These are phyloP conservation scores for Malacoraja senta DNA, from an alignment of 2,797 vertebrate species.

Conservation along the genomic window DNA sequence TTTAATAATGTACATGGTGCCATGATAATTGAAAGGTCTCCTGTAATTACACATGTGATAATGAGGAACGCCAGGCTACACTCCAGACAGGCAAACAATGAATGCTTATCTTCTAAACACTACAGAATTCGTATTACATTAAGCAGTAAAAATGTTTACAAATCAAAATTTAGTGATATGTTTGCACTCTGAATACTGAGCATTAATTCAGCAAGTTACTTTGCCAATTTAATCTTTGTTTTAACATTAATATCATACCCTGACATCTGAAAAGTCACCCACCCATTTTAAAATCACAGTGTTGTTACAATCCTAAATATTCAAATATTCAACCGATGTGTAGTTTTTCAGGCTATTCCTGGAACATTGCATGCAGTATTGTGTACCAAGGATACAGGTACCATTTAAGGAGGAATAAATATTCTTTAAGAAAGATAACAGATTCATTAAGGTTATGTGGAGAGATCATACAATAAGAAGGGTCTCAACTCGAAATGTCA, in stretches of 20 bases:
- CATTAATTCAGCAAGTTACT: background rate
- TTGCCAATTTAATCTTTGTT: background rate
- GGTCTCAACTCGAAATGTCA: too few species aligned
- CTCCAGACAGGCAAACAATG: background rate
- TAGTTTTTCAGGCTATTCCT: background rate
- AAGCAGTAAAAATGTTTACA: background rate
- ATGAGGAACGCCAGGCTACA: slow-evolving; percentile 11
- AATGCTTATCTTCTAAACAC: slow-evolving; percentile 12
- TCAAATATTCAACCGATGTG: background rate
- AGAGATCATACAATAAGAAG: background rate
- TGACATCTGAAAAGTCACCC: too few species aligned
- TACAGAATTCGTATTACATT: background rate
- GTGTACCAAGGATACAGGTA: background rate
- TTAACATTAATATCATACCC: background rate
- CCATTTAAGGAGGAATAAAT: background rate
- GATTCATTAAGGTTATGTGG: background rate
- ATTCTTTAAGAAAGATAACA: background rate
- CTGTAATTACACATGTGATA: slow-evolving; percentile 29
- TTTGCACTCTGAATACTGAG: background rate
- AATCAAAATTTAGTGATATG: background rate
- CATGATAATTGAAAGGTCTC: slow-evolving; percentile 21
- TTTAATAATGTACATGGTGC: background rate
- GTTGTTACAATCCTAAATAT: background rate
- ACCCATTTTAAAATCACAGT: too few species aligned
- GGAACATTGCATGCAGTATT: background rate